A percentile compares a stretch with the other conserved stretches of the same genome.
These are phyloP conservation scores for Ctena decussata DNA, from an alignment of 2,888 invertebrate species.

Conservation along the genomic window DNA sequence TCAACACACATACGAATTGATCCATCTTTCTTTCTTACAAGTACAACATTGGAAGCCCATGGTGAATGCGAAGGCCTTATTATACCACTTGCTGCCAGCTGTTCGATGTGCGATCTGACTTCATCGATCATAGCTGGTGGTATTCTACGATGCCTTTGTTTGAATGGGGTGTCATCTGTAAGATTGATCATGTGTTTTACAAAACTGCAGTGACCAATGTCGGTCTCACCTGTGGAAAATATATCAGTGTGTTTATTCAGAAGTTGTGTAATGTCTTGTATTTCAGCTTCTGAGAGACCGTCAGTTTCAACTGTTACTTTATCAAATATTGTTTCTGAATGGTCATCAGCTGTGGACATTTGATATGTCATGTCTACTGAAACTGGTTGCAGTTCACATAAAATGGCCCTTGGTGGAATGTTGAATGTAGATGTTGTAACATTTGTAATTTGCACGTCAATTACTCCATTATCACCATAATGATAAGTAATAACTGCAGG, in stretches of 20 bases:
- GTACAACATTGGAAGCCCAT: slow-evolving; percentile 51
- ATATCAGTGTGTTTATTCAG: neutral
- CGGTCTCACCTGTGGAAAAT: slow-evolving; percentile 25
- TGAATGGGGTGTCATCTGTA: slow-evolving; percentile 53
- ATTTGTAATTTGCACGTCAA: too few species aligned
- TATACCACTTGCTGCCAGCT: slow-evolving; percentile 40
- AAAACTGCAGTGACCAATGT: slow-evolving; percentile 16
- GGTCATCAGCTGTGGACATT: too few species aligned
- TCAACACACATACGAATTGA: slow-evolving; percentile 13
- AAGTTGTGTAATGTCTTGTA: neutral
- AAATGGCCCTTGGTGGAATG: neutral
- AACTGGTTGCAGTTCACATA: slow-evolving; percentile 18
- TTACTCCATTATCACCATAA: neutral
- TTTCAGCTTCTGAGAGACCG: neutral
- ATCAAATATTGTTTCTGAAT: neutral
- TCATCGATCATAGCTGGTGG: slow-evolving; percentile 59
- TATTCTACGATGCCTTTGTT: slow-evolving; percentile 54
- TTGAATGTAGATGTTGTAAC: slow-evolving; percentile 14
- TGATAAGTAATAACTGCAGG: slow-evolving; percentile 15
- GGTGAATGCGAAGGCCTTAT: slow-evolving; percentile 52
- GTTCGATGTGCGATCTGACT: slow-evolving; percentile 33
- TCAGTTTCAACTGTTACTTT: neutral
- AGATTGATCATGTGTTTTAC: slow-evolving; percentile 21
- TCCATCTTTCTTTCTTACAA: slow-evolving; percentile 53
- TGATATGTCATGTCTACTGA: too few species aligned